Evolutionary conservation across 2,797 vertebrate species (phyloP), one percentile per base, ranked within the genome.

Genomic region (Taenioides sp.): DNA sequence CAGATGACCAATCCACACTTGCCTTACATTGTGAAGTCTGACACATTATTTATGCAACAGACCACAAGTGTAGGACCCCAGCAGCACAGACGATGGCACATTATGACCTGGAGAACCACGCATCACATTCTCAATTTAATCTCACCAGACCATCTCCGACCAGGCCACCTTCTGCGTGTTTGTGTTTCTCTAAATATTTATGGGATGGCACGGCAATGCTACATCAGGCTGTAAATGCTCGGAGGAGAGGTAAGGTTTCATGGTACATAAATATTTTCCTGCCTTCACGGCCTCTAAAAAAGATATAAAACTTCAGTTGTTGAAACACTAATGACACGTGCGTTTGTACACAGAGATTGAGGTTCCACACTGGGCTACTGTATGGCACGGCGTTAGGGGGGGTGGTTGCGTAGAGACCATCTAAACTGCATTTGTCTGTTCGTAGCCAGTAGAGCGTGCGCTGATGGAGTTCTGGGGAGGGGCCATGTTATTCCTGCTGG

Each of bases 301-400:
- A 61, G 16, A 80, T 77, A 84, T 83, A 88, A 92, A 91, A 85
- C 78, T 11, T 86, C 82, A 85, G 74, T 80, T 84, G 85, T 18
- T 86, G 86, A 91, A 87, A 88, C 68, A 77, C 86, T 87, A 87
- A 90, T 75, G 74, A 77, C 73, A 74, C 83, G 68, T 85, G 83
- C 75, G 81, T 77, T 27, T 54, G 71, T 76, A 31, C 66, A 72
- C 72, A 52, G 74, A 74, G 59, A 72, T 60, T 17, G 71, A 79
- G 77, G 70, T 47, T 79, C 76, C 70, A 86, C 84, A 84, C 75
- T 70, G 23, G 43, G 78, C 83, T 82, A 75, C 90, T 87, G 86
- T 84, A 72, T 72, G 85, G 71, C 66, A 5, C 37, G 5, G 67
- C 69, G 52, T 77, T 61, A 17, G 50, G 67, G 80, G 80, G 79